A percentile compares a stretch with the other conserved stretches of the same genome.
These are phyloP conservation scores for Gasteruption jaculator DNA, from an alignment of 2,888 invertebrate species.

Conservation along the genomic window DNA sequence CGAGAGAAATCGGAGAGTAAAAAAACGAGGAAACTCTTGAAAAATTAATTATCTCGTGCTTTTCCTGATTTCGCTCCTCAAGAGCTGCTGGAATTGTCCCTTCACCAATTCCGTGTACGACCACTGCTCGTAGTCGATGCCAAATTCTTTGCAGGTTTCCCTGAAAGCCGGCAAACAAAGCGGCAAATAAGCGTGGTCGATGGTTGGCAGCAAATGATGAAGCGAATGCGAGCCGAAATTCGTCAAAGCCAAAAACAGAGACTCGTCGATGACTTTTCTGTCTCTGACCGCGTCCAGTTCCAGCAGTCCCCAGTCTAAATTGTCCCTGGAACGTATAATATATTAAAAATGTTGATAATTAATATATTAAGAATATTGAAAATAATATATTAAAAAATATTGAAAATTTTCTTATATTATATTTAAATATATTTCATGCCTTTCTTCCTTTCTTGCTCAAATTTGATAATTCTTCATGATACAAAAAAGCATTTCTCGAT, in stretches of 20 bases:
- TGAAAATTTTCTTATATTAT: too few relatives aligned
- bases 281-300: slow-evolving; percentile 73
- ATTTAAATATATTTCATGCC: too few relatives aligned
- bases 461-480: too few relatives aligned
- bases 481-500: too few relatives aligned
- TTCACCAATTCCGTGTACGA: slow-evolving; percentile 61
- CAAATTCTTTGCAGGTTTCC: slow-evolving; percentile 64
- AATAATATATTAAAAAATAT: too few relatives aligned
- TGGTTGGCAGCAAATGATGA: slow-evolving; percentile 77
- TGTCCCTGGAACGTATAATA: slow-evolving; percentile 50
- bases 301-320: slow-evolving; percentile 72
- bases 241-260: slow-evolving; percentile 64
- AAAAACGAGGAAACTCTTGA: background rate
- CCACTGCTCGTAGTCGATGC: slow-evolving; percentile 43
- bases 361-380: too few relatives aligned
- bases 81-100: slow-evolving; percentile 64
- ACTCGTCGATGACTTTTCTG: slow-evolving; percentile 63
- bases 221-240: slow-evolving; percentile 74
- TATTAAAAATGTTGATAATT: background rate
- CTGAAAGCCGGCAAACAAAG: slow-evolving; percentile 62
- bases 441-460: too few relatives aligned
- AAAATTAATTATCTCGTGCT: too few relatives aligned
- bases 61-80: slow-evolving; percentile 50
- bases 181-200: slow-evolving; percentile 71
- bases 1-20: background rate